Evolutionary conservation across 2,797 vertebrate species (phyloP).

Genomic region (Pipistrellus pipistrellus): DNA sequence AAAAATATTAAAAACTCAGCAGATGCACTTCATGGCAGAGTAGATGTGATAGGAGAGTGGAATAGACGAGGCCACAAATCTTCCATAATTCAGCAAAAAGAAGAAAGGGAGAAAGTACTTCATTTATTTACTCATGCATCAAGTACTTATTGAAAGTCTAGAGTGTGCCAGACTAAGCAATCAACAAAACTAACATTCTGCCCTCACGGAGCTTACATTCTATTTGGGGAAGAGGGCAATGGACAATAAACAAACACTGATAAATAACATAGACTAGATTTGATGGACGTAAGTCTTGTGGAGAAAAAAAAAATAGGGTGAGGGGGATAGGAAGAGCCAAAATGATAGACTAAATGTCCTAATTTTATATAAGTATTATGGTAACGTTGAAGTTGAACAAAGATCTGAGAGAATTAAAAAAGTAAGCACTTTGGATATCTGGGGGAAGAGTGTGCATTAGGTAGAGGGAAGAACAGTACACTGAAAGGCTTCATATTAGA

Average conservation of each 20-base stretch:
- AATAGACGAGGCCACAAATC: slow-evolving; percentile 32
- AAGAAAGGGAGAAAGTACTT: slow-evolving; percentile 7
- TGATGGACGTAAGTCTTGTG: background rate
- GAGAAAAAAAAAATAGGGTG: slow-evolving; percentile 6
- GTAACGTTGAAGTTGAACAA: background rate
- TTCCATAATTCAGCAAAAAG: slow-evolving; percentile 29
- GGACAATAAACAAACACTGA: background rate
- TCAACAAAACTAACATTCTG: background rate
- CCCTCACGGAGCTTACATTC: background rate
- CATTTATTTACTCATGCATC: background rate
- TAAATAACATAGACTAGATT: background rate
- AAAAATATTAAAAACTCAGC: background rate
- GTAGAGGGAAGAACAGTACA: background rate
- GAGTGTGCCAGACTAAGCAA: background rate
- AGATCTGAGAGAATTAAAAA: background rate
- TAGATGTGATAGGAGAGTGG: background rate
- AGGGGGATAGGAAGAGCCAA: background rate
- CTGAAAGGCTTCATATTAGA: background rate
- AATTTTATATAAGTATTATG: background rate
- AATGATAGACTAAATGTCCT: background rate
- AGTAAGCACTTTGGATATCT: background rate
- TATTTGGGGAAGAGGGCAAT: background rate
- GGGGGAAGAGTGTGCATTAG: background rate
- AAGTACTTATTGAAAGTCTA: background rate
- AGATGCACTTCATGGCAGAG: background rate